Conservation (phyloP, 64 coral and sea anemone genomes). For the Pachyseris speciosa region DNA sequence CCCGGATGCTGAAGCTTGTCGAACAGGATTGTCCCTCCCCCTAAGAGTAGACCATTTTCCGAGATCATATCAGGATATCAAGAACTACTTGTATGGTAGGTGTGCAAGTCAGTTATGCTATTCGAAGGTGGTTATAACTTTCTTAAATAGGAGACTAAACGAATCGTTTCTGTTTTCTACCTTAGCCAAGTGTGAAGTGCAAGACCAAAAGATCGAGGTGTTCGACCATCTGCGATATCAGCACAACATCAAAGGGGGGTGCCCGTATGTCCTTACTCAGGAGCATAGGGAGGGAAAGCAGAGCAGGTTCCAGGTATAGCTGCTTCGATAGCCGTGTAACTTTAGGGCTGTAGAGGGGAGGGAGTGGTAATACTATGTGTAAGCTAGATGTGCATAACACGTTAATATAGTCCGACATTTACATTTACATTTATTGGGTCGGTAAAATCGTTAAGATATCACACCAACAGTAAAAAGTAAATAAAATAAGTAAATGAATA, state of each 20-base stretch:
- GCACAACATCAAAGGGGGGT: neutral
- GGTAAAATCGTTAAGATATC: too few relatives aligned
- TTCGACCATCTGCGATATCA: neutral
- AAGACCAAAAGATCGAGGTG: neutral
- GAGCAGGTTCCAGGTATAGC: neutral
- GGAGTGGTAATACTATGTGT: too few relatives aligned
- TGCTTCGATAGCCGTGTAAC: too few relatives aligned
- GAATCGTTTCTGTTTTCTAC: neutral
- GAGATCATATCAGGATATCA: constrained; percentile 27
- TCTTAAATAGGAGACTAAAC: too few relatives aligned
- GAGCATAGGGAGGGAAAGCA: neutral
- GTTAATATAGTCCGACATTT: too few relatives aligned
- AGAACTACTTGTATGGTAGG: constrained; percentile 22
- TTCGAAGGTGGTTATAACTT: too few relatives aligned
- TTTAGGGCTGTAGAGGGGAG: neutral
- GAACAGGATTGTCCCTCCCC: neutral
- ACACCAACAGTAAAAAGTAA: too few relatives aligned
- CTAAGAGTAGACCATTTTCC: neutral
- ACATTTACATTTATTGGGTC: too few relatives aligned
- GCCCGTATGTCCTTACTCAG: neutral
- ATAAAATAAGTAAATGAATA: too few relatives aligned
- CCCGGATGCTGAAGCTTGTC: neutral
- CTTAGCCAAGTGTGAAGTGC: constrained; percentile 5
- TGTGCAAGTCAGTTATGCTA: too few relatives aligned
- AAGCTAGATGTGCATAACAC: too few relatives aligned